Evolutionary conservation across 2,888 invertebrate species (phyloP).

Genomic region (Bhutanitis thaidina): DNA sequence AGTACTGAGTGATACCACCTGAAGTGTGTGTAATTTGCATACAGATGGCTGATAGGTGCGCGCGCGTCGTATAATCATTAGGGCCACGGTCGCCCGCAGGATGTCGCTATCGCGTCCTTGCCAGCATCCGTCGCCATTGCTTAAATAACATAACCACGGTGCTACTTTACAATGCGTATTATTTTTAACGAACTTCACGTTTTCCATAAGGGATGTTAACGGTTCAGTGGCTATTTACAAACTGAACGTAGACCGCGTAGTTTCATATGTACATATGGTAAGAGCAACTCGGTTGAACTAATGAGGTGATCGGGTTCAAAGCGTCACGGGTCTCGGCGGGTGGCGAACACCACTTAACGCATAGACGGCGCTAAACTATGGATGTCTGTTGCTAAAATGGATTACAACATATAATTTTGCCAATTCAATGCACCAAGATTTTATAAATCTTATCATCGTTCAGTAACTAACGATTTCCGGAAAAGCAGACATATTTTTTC

Average conservation of each 20-base stretch:
- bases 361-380: conserved; percentile 26
- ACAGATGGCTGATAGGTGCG: conserved; percentile 61
- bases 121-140: conserved; percentile 61
- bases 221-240: conserved; percentile 56
- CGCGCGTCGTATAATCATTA: conserved; percentile 55
- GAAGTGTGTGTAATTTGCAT: conserved; percentile 59
- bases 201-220: conserved; percentile 54
- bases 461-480: too few relatives aligned
- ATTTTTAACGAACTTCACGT: conserved; percentile 31
- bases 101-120: conserved; percentile 67
- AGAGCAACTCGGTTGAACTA: conserved; percentile 67
- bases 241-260: conserved; percentile 63
- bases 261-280: conserved; percentile 53
- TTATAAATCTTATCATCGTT: not conserved
- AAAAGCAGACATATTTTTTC: too few relatives aligned
- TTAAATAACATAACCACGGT: conserved; percentile 49
- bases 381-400: conserved; percentile 7
- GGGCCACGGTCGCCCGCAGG: conserved; percentile 77
- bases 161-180: conserved; percentile 32
- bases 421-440: not conserved
- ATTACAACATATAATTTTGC: not conserved
- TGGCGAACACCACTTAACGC: conserved; percentile 48
- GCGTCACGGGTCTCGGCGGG: conserved; percentile 58
- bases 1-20: conserved; percentile 58
- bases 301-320: conserved; percentile 76